Evolutionary conservation across 2,888 invertebrate genomes (phyloP).

Genomic region (Timema podura): DNA sequence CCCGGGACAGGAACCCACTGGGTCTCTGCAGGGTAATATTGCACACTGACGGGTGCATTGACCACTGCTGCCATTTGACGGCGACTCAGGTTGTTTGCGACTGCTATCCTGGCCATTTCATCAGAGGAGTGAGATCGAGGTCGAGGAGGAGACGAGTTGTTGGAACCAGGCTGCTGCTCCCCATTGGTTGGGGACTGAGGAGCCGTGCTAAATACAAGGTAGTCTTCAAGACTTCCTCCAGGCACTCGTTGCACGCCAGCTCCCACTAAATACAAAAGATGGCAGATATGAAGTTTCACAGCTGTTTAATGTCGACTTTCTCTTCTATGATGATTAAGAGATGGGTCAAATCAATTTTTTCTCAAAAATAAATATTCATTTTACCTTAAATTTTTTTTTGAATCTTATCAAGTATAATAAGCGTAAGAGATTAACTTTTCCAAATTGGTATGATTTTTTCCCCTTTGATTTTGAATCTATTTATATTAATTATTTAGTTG

Average conservation of each 20-base stretch:
- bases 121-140: constrained; percentile 9
- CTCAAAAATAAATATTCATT: too few species aligned
- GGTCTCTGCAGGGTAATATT: constrained; percentile 7
- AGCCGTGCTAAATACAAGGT: constrained; percentile 27
- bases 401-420: too few species aligned
- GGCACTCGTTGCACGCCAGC: constrained; percentile 16
- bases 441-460: too few species aligned
- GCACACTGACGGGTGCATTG: constrained; percentile 1
- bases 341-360: too few species aligned
- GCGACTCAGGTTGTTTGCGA: not conserved
- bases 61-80: constrained; percentile 5
- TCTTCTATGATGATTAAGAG: too few species aligned
- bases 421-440: too few species aligned
- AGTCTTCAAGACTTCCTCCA: constrained; percentile 27
- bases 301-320: too few species aligned
- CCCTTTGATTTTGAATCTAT: too few species aligned
- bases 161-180: not conserved
- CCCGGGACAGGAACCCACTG: constrained; percentile 20
- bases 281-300: not conserved
- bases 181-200: constrained; percentile 28
- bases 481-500: too few species aligned
- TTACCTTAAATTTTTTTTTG: too few species aligned
- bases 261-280: constrained; percentile 15
- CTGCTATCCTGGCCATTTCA: not conserved
- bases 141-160: constrained; percentile 11